Percentiles rank a stretch among this genome's conserved stretches.
These are phyloP conservation scores for Schizaphis graminum DNA, from an alignment of 2,888 invertebrate species.

Conservation along the genomic window DNA sequence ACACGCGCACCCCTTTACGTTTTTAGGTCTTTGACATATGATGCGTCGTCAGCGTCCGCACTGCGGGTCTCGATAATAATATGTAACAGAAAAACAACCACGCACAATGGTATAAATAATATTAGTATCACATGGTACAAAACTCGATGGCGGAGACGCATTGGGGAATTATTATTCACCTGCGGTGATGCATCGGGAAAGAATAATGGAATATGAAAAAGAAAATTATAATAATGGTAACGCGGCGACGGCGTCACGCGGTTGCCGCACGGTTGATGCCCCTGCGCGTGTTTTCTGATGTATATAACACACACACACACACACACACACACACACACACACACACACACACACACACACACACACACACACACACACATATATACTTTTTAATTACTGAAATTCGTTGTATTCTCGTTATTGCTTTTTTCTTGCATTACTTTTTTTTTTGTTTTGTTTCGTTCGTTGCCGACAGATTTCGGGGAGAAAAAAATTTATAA, in stretches of 20 bases:
- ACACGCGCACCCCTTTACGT: not conserved
- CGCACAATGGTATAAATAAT: constrained; percentile 38
- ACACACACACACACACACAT: no score
- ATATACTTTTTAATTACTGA: constrained; percentile 42
- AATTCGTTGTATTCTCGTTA: constrained; percentile 45
- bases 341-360: not conserved
- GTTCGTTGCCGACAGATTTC: not conserved
- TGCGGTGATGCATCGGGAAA: constrained; percentile 43
- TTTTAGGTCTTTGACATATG: constrained; percentile 52
- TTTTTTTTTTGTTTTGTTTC: not conserved
- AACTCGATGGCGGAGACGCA: not conserved
- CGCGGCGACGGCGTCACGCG: constrained; percentile 22
- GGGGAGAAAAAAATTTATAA: constrained; percentile 1
- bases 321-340: no score
- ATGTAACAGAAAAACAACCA: constrained; percentile 32
- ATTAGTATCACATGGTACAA: constrained; percentile 40
- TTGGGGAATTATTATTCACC: constrained; percentile 47
- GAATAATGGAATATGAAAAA: not conserved
- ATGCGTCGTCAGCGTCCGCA: constrained; percentile 57
- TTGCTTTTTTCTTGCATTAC: not conserved
- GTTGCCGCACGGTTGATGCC: constrained; percentile 39
- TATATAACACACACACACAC: not conserved
- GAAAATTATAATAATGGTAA: constrained; percentile 36
- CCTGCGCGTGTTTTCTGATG: not conserved
- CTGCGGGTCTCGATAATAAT: constrained; percentile 40